A percentile compares a stretch with the other conserved stretches of the same genome.
These are phyloP conservation scores for Pseudomyrmex dendroicus DNA, from an alignment of 1,140 invertebrate species.

Conservation along the genomic window DNA sequence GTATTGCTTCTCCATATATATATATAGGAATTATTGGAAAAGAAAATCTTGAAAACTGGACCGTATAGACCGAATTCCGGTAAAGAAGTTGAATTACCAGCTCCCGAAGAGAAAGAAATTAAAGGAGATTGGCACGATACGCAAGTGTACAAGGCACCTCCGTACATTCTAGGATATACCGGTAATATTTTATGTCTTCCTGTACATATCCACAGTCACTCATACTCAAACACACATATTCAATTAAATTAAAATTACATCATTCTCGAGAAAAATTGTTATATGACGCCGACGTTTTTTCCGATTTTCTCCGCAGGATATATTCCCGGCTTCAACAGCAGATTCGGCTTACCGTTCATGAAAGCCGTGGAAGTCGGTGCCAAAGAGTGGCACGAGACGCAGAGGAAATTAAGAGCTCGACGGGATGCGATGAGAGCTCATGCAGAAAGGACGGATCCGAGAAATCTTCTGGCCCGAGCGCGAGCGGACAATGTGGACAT, in stretches of 20 bases:
- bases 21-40: slow-evolving; percentile 84
- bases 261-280: neutral
- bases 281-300: neutral
- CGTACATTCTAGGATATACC: slow-evolving; percentile 89
- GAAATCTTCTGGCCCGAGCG: slow-evolving; percentile 76
- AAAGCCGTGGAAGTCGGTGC: slow-evolving; percentile 89
- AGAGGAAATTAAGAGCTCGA: slow-evolving; percentile 84
- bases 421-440: slow-evolving; percentile 83
- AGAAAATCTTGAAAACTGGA: slow-evolving; percentile 82
- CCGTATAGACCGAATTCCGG: slow-evolving; percentile 78
- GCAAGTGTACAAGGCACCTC: slow-evolving; percentile 83
- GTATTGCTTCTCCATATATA: slow-evolving; percentile 49
- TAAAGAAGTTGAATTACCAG: slow-evolving; percentile 65
- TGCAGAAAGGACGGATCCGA: slow-evolving; percentile 82
- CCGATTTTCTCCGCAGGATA: slow-evolving; percentile 83
- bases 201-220: neutral
- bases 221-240: no score
- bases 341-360: slow-evolving; percentile 89
- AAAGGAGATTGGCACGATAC: slow-evolving; percentile 81
- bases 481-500: slow-evolving; percentile 75
- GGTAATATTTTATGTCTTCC: slow-evolving; percentile 78
- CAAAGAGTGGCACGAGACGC: slow-evolving; percentile 87
- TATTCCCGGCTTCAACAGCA: slow-evolving; percentile 87
- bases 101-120: slow-evolving; percentile 73
- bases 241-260: no score